Evolutionary conservation across 1,140 invertebrate genomes (phyloP).

Genomic region (Monochamus saltuarius): DNA sequence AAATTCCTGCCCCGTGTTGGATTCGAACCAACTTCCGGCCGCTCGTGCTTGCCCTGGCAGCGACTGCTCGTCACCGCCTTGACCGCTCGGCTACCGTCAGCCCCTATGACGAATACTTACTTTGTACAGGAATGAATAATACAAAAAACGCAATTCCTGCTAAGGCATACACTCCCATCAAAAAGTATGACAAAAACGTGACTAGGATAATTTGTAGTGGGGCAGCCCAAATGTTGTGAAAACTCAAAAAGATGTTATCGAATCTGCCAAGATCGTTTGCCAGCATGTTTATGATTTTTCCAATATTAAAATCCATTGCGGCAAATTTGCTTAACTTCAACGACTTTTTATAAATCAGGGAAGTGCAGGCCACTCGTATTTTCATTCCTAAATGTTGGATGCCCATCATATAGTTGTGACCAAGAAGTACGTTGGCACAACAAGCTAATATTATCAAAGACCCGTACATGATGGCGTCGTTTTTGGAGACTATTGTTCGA

Average conservation of each 20-base stretch:
- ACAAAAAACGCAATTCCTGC: constrained; percentile 78
- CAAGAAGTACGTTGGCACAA: constrained; percentile 63
- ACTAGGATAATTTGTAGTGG: constrained; percentile 75
- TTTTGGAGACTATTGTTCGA: constrained; percentile 28
- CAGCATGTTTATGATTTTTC: constrained; percentile 83
- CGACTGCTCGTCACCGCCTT: too few relatives aligned
- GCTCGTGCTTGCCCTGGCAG: too few relatives aligned
- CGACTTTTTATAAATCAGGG: constrained; percentile 82
- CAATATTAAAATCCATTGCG: constrained; percentile 73
- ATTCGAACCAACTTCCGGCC: too few relatives aligned
- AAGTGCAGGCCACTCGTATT: constrained; percentile 75
- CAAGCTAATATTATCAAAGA: constrained; percentile 68
- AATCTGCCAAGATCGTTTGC: constrained; percentile 81
- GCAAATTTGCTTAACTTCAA: constrained; percentile 69
- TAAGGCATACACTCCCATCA: constrained; percentile 71
- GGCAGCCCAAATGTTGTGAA: constrained; percentile 69
- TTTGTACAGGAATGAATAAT: constrained; percentile 81
- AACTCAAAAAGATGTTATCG: constrained; percentile 63
- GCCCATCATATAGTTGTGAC: constrained; percentile 77
- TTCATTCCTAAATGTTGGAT: constrained; percentile 76
- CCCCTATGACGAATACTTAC: constrained; percentile 47
- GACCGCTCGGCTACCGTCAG: too few relatives aligned
- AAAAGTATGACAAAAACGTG: constrained; percentile 71
- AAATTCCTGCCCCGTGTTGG: too few relatives aligned
- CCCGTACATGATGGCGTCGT: constrained; percentile 68